phyloP scores from a whole-genome alignment of 2,113 vertebrate genomes.

The Corythaixoides concolor region DNA sequence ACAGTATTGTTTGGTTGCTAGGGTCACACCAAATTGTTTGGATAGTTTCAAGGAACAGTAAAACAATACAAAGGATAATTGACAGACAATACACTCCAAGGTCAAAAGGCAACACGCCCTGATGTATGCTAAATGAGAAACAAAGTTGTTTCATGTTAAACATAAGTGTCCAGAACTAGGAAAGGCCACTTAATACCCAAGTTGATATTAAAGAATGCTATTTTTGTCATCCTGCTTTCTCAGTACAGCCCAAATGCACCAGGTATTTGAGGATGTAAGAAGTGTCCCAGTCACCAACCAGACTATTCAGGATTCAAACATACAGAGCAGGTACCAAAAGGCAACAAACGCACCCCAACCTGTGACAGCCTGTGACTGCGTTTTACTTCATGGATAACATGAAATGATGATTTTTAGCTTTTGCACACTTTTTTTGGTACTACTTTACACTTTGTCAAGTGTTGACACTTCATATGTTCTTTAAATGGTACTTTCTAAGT shows the following conservation, averaged over 20 bases:
- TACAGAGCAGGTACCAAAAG: neutral
- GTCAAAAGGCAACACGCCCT: neutral
- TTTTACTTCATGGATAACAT: neutral
- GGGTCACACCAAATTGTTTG: constrained; percentile 64
- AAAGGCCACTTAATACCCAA: neutral
- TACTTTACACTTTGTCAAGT: neutral
- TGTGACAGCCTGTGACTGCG: neutral
- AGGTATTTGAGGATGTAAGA: neutral
- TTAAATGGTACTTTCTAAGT: neutral
- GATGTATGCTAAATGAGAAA: neutral
- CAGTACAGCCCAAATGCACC: neutral
- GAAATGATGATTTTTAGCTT: neutral
- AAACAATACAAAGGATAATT: constrained; percentile 56
- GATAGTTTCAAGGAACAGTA: constrained; percentile 45
- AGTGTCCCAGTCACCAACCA: neutral
- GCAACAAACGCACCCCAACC: rapidly evolving
- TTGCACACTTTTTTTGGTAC: neutral
- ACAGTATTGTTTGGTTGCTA: constrained; percentile 77
- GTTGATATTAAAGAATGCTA: neutral
- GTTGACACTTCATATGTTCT: neutral
- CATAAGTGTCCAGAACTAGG: neutral
- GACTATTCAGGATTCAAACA: neutral
- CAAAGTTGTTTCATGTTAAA: neutral
- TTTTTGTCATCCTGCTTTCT: neutral
- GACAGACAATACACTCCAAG: neutral